Evolutionary conservation across 2,888 invertebrate species (phyloP), one percentile per base, ranked within the genome.

Genomic region (Nomada ruficornis): DNA sequence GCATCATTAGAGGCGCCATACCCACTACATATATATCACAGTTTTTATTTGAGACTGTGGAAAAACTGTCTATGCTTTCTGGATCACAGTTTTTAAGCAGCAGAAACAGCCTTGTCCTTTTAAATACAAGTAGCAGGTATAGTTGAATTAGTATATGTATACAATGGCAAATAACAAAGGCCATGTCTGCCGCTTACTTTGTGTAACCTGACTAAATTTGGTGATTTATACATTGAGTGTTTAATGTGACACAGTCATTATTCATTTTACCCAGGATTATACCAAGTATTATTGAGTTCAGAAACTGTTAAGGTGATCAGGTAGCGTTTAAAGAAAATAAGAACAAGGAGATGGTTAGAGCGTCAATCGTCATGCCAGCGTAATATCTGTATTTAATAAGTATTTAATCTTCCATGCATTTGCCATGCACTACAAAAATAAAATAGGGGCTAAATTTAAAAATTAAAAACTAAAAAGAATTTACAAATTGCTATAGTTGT

Each of bases 1-100:
- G 94, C 94, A 94, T 94, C 94, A 94, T 94, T 94, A 94, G 91
- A 93, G 94, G 93, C 93, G 94, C 93, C 94, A 94, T 94, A 94
- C 94, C 92, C 94, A 94, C 94, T 94, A 94, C 92, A 91, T 89
- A 90, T 87, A 89, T 92, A 89, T 90, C 89, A 91, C 85, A 91
- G 86, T 91, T 91, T 89, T 91, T 91, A 91, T 90, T 91, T 92
- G 85, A 91, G 88, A 92, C 86, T 90, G 86, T 89, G 89, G 87
- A 85, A 86, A 84, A 86, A 87, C 80, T 85, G 74, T 81, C 86
- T 87, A 81, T 62, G 80, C 86, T 84, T 80, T 84, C 86, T 83
- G 81, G 83, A 83, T 84, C 72, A 67, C 83, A 84, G 80, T 84
- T 90, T 83, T 82, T 81, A 90, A 93, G 90, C 87, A 87, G 88